Evolutionary conservation across 2,113 vertebrate species (phyloP).

Genomic region (Ibidorhyncha struthersii): DNA sequence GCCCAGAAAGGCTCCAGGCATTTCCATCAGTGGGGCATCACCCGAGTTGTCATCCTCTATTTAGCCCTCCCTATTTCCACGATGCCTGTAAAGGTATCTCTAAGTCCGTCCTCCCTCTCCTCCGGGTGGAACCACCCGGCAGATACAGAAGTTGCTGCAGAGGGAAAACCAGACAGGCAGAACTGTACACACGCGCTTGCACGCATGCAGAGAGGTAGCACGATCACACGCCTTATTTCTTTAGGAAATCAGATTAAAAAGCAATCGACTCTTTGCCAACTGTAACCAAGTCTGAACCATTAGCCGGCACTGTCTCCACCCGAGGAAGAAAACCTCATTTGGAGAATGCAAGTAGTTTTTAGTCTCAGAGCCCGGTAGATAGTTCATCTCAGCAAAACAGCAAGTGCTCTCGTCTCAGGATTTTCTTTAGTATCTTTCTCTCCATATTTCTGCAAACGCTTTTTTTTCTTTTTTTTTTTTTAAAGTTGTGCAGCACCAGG

Average conservation of each 20-base stretch:
- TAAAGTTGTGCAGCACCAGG: background rate
- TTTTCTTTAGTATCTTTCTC: background rate
- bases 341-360: background rate
- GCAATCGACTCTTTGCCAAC: background rate
- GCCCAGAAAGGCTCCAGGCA: background rate
- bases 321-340: background rate
- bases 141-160: background rate
- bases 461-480: background rate
- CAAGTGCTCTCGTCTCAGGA: background rate
- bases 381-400: background rate
- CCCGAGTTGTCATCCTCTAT: rapidly evolving
- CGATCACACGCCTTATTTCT: background rate
- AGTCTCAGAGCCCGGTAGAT: background rate
- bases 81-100: background rate
- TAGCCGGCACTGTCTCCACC: background rate
- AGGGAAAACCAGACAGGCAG: background rate
- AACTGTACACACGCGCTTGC: background rate
- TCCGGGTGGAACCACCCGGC: background rate
- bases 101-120: background rate
- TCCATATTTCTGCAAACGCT: background rate
- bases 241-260: constrained; percentile 27
- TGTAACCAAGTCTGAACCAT: background rate
- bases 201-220: background rate
- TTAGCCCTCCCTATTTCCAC: background rate
- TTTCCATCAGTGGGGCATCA: background rate